phyloP scores from a whole-genome alignment of 92 coral and sea anemone genomes.

The Metridium senile region DNA sequence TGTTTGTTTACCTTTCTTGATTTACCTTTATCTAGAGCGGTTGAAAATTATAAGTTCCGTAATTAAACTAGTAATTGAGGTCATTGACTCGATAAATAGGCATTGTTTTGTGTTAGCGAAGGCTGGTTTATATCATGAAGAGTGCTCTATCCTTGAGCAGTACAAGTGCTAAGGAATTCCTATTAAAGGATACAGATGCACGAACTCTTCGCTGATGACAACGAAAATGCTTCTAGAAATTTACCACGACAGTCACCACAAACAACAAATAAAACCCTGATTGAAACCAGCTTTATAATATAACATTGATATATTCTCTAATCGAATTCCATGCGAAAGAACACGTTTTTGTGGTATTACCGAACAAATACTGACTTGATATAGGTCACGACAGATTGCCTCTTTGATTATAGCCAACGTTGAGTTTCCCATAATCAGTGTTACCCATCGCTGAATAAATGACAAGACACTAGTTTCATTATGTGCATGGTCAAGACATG shows the following conservation, averaged over 20 bases:
- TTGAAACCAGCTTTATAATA: too few species aligned
- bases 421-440: not conserved
- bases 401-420: not conserved
- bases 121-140: constrained; percentile 17
- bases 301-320: not conserved
- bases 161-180: constrained; percentile 10
- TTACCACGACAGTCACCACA: too few species aligned
- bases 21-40: not conserved
- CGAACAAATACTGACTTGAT: not conserved
- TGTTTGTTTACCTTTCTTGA: not conserved
- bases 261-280: too few species aligned
- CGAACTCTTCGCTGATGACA: not conserved
- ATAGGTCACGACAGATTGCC: not conserved
- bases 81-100: constrained; percentile 13
- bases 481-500: not conserved
- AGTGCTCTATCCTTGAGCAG: not conserved
- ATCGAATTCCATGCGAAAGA: not conserved
- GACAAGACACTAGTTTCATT: not conserved
- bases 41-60: not conserved
- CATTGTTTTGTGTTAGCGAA: not conserved
- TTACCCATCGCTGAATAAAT: not conserved
- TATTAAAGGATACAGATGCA: constrained; percentile 9
- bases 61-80: constrained; percentile 26
- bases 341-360: not conserved
- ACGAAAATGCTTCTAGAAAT: not conserved